Percentiles rank a stretch among this genome's conserved stretches.
Evolutionary conservation across 1,140 invertebrate genomes (phyloP).

Genomic region (Neodiprion pinetum): DNA sequence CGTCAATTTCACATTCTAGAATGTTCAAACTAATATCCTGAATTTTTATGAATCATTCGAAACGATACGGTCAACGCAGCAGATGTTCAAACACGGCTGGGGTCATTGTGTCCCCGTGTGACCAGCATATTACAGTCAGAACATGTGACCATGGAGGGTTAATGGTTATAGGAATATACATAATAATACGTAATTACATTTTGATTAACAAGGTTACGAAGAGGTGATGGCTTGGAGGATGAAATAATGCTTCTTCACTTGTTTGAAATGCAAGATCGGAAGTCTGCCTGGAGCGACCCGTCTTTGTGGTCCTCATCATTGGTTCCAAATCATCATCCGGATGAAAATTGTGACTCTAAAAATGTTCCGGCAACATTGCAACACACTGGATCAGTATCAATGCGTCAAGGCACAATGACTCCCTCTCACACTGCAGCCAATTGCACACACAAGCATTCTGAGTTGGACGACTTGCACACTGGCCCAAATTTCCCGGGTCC

Average conservation of each 20-base stretch:
- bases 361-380: constrained; percentile 36
- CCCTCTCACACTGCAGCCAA: constrained; percentile 24
- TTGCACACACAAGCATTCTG: constrained; percentile 44
- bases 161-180: neutral
- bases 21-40: no score
- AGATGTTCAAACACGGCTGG: neutral
- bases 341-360: constrained; percentile 40
- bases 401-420: constrained; percentile 30
- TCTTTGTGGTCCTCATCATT: constrained; percentile 29
- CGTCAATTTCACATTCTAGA: no score
- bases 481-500: constrained; percentile 36
- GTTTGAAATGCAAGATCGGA: constrained; percentile 62
- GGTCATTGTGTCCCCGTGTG: no score
- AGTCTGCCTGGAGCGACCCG: constrained; percentile 41
- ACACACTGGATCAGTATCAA: constrained; percentile 38
- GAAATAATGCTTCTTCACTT: constrained; percentile 64
- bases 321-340: constrained; percentile 43
- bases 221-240: constrained; percentile 52
- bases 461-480: constrained; percentile 30
- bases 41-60: no score
- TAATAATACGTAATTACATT: neutral
- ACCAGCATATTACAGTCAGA: no score
- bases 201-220: constrained; percentile 32
- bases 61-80: no score
- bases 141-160: neutral